These are phyloP conservation scores for Pipistrellus nathusii DNA, from an alignment of 2,797 vertebrate genomes.

Conservation along the genomic window DNA sequence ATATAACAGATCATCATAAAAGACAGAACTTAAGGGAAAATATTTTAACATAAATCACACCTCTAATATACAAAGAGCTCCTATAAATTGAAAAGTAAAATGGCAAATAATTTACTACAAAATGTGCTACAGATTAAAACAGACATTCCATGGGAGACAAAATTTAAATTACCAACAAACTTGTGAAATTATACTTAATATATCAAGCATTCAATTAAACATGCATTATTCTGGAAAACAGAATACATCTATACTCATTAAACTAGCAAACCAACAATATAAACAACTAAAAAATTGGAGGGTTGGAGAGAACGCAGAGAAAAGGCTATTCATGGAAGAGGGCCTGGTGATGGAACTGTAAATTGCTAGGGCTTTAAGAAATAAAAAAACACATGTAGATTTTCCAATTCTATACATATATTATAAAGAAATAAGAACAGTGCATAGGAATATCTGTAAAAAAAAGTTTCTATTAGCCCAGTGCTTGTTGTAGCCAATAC, in stretches of 20 bases:
- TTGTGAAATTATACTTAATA: neutral
- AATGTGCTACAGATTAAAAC: neutral
- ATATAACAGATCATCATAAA: neutral
- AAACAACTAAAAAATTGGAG: neutral
- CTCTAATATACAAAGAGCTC: neutral
- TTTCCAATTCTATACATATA: neutral
- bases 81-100: neutral
- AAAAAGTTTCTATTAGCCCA: neutral
- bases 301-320: neutral
- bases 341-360: neutral
- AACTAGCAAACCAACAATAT: neutral
- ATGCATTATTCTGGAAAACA: neutral
- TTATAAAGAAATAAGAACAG: neutral
- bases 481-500: neutral
- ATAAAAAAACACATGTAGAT: neutral
- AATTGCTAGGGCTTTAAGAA: neutral
- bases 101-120: neutral
- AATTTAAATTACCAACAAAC: neutral
- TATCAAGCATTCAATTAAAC: neutral
- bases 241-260: neutral
- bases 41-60: neutral
- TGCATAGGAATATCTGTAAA: neutral
- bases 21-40: neutral
- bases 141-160: neutral
- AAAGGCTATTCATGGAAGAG: neutral